A percentile compares a stretch with the other conserved stretches of the same genome.
Evolutionary conservation across 2,113 vertebrate species (phyloP).

Genomic region (Urocynchramus pylzowi): DNA sequence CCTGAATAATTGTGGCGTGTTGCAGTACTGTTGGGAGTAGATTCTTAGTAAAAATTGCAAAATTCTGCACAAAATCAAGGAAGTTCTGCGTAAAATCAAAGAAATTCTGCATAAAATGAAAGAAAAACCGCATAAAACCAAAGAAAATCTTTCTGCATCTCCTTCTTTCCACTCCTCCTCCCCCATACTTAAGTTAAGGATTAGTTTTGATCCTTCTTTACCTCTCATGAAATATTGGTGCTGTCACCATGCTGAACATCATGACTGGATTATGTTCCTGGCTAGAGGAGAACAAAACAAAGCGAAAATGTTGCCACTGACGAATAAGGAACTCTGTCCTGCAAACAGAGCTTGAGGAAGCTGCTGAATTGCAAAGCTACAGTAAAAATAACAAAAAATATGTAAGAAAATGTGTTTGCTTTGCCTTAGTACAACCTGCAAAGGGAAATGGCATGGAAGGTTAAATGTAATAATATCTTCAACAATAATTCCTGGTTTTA

Average conservation of each 20-base stretch:
- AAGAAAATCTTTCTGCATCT: neutral
- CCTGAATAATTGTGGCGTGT: fast-evolving
- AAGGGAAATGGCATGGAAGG: neutral
- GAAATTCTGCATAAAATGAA: neutral
- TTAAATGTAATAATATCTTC: neutral
- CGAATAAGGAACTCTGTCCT: neutral
- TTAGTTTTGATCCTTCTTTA: neutral
- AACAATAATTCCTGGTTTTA: neutral
- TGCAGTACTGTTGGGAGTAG: neutral
- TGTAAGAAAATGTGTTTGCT: neutral
- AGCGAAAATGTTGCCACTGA: neutral
- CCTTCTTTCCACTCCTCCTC: neutral
- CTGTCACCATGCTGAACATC: neutral
- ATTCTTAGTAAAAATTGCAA: neutral
- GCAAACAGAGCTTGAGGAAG: neutral
- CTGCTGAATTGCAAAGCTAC: neutral
- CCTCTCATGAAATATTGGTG: neutral
- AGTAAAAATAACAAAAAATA: neutral
- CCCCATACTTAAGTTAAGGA: neutral
- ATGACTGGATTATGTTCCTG: neutral
- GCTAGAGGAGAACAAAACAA: neutral
- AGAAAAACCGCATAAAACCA: neutral
- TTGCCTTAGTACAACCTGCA: neutral
- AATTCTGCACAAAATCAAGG: neutral
- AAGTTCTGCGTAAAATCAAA: neutral